Conservation (phyloP, 35 echinoderm and acorn worm genomes). For the Apostichopus californicus region DNA sequence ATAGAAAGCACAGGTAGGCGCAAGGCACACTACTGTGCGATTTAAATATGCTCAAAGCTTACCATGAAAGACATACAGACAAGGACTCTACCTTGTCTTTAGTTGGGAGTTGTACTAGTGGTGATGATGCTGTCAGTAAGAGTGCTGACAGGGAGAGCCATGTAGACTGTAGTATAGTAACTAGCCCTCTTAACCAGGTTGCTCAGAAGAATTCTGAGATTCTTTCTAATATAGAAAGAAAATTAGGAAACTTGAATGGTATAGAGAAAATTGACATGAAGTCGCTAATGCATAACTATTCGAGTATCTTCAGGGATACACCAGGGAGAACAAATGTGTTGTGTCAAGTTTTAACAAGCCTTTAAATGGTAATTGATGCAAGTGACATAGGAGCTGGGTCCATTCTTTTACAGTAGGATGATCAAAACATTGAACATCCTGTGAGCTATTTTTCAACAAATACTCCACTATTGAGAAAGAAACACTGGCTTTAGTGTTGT, state of each 20-base stretch:
- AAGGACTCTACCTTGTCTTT: not conserved
- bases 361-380: not conserved
- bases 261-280: not conserved
- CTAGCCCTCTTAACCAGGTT: not conserved
- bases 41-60: conserved; percentile 26
- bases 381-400: not conserved
- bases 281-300: not conserved
- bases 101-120: too few species aligned
- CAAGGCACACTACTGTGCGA: not conserved
- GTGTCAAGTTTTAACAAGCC: not conserved
- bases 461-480: too few species aligned
- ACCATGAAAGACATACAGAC: not conserved
- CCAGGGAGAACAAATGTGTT: not conserved
- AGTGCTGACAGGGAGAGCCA: not conserved
- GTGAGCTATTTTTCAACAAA: too few species aligned
- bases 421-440: too few species aligned
- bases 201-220: not conserved
- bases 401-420: too few species aligned
- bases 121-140: too few species aligned
- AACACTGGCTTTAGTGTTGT: too few species aligned
- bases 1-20: conserved; percentile 61
- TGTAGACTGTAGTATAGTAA: not conserved
- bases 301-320: not conserved
- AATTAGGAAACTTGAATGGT: not conserved
- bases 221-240: not conserved